Conservation (phyloP, 2,888 invertebrate species). For the Eupithecia centaureata region DNA sequence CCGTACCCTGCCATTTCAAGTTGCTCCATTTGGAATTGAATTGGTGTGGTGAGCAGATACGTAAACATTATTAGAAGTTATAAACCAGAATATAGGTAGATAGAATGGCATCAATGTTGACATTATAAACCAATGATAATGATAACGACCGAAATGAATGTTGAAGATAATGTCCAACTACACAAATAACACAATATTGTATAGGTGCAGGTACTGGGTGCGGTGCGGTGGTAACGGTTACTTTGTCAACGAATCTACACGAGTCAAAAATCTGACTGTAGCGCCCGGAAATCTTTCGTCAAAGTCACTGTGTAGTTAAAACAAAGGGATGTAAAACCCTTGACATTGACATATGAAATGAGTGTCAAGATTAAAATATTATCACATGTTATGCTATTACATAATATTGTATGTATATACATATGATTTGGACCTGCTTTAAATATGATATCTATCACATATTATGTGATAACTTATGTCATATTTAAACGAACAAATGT, state of each 20-base stretch:
- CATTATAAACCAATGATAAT: neutral
- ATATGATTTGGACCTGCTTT: no score
- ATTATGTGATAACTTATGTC: no score
- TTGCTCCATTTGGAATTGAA: constrained; percentile 20
- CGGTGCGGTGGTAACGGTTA: neutral
- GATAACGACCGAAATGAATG: neutral
- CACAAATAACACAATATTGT: neutral
- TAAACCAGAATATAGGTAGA: neutral
- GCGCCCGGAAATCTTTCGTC: neutral
- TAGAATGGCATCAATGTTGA: neutral
- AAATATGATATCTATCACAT: no score
- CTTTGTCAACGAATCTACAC: neutral
- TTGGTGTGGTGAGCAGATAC: neutral
- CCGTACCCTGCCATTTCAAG: constrained; percentile 32
- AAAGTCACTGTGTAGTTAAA: neutral
- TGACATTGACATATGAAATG: no score
- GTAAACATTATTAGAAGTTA: neutral
- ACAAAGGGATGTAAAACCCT: neutral
- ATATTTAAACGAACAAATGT: neutral
- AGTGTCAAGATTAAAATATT: no score
- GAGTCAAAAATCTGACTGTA: neutral
- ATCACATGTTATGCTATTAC: no score
- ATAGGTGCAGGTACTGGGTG: neutral
- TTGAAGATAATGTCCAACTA: neutral
- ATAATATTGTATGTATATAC: no score